Evolutionary conservation across 2,113 vertebrate species (phyloP).

Genomic region (Lophius piscatorius): DNA sequence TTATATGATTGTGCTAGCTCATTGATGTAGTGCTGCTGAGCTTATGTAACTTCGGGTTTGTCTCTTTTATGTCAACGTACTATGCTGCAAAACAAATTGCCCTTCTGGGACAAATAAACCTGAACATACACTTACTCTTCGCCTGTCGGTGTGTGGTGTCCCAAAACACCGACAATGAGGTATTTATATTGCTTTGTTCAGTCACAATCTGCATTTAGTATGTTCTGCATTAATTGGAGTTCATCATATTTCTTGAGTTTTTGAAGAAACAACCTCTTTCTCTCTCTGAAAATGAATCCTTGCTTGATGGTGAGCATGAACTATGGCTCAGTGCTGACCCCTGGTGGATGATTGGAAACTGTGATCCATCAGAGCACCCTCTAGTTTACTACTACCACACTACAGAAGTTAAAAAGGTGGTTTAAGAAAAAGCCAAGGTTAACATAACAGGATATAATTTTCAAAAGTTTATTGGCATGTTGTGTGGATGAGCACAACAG

Average conservation of each 20-base stretch:
- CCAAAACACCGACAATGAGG: no score
- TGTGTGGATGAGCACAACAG: conserved; percentile 27
- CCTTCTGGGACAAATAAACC: no score
- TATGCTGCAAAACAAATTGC: no score
- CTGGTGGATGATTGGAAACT: conserved; percentile 34
- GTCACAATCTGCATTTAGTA: neutral
- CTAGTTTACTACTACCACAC: neutral
- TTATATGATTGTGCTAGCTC: no score
- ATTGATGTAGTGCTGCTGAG: no score
- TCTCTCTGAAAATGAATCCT: neutral
- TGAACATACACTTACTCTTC: no score
- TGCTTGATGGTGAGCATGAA: neutral
- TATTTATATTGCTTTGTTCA: neutral
- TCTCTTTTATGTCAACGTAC: no score
- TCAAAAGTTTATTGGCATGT: conserved; percentile 44
- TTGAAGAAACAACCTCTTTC: neutral
- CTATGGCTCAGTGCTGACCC: conserved; percentile 53
- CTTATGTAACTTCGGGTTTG: no score
- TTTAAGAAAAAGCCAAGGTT: neutral
- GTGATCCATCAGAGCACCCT: neutral
- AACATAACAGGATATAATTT: neutral
- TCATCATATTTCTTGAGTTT: neutral
- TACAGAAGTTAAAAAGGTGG: no score
- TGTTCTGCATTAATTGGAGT: neutral
- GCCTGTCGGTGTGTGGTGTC: no score